Percentiles rank a stretch among this genome's conserved stretches.
These are phyloP conservation scores for Romanogobio albipinnatus DNA, from an alignment of 2,113 vertebrate species.

Conservation along the genomic window DNA sequence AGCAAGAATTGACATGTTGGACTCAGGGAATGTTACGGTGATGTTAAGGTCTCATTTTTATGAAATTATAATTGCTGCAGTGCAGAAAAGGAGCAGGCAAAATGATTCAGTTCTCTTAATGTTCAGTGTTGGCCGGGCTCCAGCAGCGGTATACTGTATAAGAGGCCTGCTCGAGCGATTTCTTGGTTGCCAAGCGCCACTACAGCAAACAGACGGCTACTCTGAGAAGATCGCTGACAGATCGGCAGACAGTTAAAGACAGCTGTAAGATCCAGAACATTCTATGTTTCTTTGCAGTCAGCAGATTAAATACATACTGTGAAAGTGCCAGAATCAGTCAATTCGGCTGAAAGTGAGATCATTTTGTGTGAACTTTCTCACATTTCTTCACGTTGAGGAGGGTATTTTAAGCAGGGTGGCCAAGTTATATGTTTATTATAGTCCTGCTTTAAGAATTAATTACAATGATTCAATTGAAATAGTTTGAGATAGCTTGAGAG, in stretches of 20 bases:
- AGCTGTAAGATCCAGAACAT: conserved; percentile 34
- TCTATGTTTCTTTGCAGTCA: conserved; percentile 50
- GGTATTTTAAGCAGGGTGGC: background rate
- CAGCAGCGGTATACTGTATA: conserved; percentile 44
- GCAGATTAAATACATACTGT: conserved; percentile 16
- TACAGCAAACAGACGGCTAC: conserved; percentile 63
- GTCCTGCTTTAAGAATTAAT: conserved; percentile 10
- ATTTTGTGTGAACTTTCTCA: conserved; percentile 9
- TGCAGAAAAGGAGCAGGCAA: conserved; percentile 43
- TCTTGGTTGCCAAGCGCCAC: conserved; percentile 61
- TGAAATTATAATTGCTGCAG: conserved; percentile 54
- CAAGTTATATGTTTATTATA: conserved; percentile 13
- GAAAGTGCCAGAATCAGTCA: conserved; percentile 29
- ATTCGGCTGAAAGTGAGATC: conserved; percentile 22
- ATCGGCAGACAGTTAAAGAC: conserved; percentile 50
- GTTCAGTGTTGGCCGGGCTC: conserved; percentile 38
- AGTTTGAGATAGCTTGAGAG: background rate
- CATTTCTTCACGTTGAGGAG: background rate
- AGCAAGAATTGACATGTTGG: conserved; percentile 34
- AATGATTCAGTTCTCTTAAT: conserved; percentile 34
- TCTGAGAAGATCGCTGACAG: conserved; percentile 40
- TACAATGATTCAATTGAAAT: background rate
- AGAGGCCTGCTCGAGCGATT: conserved; percentile 54
- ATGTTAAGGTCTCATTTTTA: conserved; percentile 32
- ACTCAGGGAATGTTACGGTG: conserved; percentile 4